Evolutionary conservation across 2,113 vertebrate species (phyloP), one percentile per base, ranked within the genome.

Genomic region (Brachypodius melanocephalos): DNA sequence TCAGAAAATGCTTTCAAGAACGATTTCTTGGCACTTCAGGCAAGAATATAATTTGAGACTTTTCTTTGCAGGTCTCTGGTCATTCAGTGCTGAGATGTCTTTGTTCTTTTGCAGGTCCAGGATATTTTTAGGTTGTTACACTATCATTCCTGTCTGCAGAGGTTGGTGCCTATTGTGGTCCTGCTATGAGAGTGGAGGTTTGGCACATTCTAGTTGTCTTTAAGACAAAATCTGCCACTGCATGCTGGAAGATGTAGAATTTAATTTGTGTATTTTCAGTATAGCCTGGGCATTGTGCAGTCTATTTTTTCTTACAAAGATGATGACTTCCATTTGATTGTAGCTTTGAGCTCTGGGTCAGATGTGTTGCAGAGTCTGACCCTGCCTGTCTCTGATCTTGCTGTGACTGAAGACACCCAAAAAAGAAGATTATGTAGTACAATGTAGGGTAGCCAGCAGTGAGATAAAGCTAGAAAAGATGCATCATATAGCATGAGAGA

Each of bases 111-210:
- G 5, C 3, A 17, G 9, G 10, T 34, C 6, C 26, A 59, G 21
- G 24, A 32, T 62, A 52, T n/a, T 73, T 84, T 87, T 63, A 46
- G 5, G 2, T n/a, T 77, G 5, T 61, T 83, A 13, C 8, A 61
- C 17, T 66, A 1, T 54, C 29, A 79, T 49, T 73, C 22, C 6
- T 51, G 14, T 3, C 17, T 62, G 9, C 8, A 10, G 26, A 81
- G 6, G 7, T 0, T 36, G 15, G 24, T 69, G 38, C 34, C 14
- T 55, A 3, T 29, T 28, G 0, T 2, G 7, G 15, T 42, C 15
- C 26, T 0, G 0, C 3, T 38, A 3, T 8, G 6, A 54, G 34
- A 89, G 6, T 12, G 8, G 14, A 82, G 12, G 7, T 26, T 52
- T 81, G 57, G 10, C 12, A 38, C n/a, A 58, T 68, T 86, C 12